phyloP scores from a whole-genome alignment of 2,113 vertebrate species.

The Oceanites oceanicus region DNA sequence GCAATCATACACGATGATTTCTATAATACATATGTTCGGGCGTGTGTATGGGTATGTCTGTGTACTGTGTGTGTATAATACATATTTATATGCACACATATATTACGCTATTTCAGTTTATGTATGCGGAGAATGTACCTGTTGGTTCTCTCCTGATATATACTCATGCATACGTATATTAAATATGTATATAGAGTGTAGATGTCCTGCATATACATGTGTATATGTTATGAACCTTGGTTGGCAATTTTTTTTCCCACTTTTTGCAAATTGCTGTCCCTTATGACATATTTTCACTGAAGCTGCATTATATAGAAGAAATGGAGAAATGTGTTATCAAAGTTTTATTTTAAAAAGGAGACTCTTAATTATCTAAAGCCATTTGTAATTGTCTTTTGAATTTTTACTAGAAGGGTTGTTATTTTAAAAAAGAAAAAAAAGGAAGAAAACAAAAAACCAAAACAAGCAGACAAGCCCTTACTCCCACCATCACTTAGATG shows the following conservation, averaged over 20 bases:
- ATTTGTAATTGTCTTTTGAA: conserved; percentile 63
- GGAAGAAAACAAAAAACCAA: neutral
- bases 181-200: conserved; percentile 78
- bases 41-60: conserved; percentile 63
- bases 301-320: conserved; percentile 71
- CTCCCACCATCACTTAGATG: neutral
- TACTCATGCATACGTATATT: conserved; percentile 67
- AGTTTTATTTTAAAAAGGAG: conserved; percentile 76
- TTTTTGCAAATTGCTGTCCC: conserved; percentile 75
- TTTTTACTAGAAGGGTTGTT: conserved; percentile 57
- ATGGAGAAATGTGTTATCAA: conserved; percentile 68
- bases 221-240: conserved; percentile 74
- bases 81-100: conserved; percentile 48
- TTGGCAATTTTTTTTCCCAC: conserved; percentile 61
- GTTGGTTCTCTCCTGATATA: conserved; percentile 67
- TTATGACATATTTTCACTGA: conserved; percentile 67
- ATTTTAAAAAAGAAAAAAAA: neutral
- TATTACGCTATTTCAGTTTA: conserved; percentile 62
- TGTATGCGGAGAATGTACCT: conserved; percentile 58
- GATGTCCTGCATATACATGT: conserved; percentile 77
- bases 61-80: conserved; percentile 5
- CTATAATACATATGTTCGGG: conserved; percentile 34
- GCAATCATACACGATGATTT: conserved; percentile 44
- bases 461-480: conserved; percentile 18
- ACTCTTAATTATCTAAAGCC: conserved; percentile 69